Evolutionary conservation across 1,140 invertebrate species (phyloP), one percentile per base, ranked within the genome.

Genomic region (Cyclargus thomasi): DNA sequence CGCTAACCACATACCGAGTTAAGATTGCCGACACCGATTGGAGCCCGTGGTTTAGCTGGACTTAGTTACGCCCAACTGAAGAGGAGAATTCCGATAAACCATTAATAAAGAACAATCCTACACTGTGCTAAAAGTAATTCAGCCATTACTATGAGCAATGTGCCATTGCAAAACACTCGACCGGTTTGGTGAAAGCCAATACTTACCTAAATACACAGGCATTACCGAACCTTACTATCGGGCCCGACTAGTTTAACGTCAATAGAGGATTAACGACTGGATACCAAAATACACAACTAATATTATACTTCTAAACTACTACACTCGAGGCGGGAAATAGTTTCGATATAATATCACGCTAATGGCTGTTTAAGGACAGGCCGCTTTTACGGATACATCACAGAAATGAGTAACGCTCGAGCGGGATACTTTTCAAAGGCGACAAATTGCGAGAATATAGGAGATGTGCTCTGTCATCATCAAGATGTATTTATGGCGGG

Each of bases 311-410:
- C 29, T 29, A 4, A 29, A 29, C 29, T 29, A 29, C 29, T 29
- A 4, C 29, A 29, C 29, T 29, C 29, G 29, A 29, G 53, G 2
- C 14, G 6, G n/a, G 18, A 55, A 16, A 55, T 55, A 18, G n/a
- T 7, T 55, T 6, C 55, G 55, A 11, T 20, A 20, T 22, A 21
- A 59, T 59, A 20, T 59, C 10, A 20, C 10, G 10, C 55, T 18
- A 22, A 59, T 20, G 55, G 18, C 20, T 11, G 55, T 59, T 20
- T 21, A 59, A 59, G 55, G 55, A 59, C 55, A 11, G 18, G 55
- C n/a, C n/a, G 55, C 55, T 59, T 20, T 59, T 59, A 59, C 55
- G 18, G 18, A 59, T 55, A 55, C 55, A 59, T 59, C 55, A 59
- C 55, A 59, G 17, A 59, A 59, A 59, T 18, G 53, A 55, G 53